Evolutionary conservation across 1,140 invertebrate genomes (phyloP).

Genomic region (Centruroides sculpturatus): DNA sequence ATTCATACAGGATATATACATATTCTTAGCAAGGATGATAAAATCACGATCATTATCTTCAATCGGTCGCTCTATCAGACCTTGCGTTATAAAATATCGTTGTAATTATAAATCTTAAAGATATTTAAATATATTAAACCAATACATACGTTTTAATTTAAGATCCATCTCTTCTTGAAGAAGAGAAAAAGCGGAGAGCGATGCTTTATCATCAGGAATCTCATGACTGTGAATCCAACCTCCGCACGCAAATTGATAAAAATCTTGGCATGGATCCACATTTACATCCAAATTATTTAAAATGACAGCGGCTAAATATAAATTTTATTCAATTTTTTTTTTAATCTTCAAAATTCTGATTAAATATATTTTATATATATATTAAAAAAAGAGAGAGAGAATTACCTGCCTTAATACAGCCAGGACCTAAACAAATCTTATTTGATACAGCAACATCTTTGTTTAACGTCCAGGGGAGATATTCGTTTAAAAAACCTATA

Average conservation of each 20-base stretch:
- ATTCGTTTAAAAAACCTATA: too few species aligned
- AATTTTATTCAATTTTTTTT: not conserved
- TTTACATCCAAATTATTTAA: conserved; percentile 35
- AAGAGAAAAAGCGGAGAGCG: conserved; percentile 57
- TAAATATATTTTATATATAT: too few species aligned
- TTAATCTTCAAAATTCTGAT: too few species aligned
- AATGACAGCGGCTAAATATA: conserved; percentile 22
- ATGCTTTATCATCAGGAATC: conserved; percentile 61
- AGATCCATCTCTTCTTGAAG: conserved; percentile 61
- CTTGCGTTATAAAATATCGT: conserved; percentile 1
- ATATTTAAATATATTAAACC: too few species aligned
- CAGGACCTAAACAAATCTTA: too few species aligned
- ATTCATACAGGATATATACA: conserved; percentile 74
- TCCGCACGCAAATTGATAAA: conserved; percentile 86
- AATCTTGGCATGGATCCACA: conserved; percentile 75
- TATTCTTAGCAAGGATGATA: conserved; percentile 54
- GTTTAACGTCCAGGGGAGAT: too few species aligned
- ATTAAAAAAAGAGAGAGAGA: too few species aligned
- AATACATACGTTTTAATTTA: conserved; percentile 40
- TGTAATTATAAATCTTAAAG: too few species aligned
- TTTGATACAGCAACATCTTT: too few species aligned
- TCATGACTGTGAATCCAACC: conserved; percentile 54
- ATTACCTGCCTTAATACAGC: too few species aligned
- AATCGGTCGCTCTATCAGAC: conserved; percentile 15
- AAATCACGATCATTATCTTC: conserved; percentile 48